A percentile compares a stretch with the other conserved stretches of the same genome.
Evolutionary conservation across 2,113 vertebrate species (phyloP).

Genomic region (Lanius ludovicianus): DNA sequence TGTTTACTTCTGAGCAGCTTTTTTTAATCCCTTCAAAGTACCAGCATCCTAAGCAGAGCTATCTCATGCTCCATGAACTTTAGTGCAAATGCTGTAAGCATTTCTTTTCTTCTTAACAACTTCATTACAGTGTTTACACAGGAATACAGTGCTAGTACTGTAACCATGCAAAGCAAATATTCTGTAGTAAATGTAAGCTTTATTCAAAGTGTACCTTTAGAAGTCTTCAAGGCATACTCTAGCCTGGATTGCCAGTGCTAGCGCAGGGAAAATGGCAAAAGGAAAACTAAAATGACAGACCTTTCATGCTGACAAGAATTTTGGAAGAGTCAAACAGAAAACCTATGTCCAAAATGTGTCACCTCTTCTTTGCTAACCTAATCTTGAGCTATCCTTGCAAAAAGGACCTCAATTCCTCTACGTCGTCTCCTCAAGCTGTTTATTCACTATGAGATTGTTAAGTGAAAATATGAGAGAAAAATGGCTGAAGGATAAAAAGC

Average conservation of each 20-base stretch:
- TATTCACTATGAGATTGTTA: not conserved
- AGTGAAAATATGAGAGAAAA: not conserved
- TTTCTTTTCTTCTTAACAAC: conserved; percentile 16
- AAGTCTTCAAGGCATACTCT: not conserved
- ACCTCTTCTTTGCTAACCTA: not conserved
- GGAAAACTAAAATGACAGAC: not conserved
- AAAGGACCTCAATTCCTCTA: not conserved
- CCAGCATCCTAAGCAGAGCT: not conserved
- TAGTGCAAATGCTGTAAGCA: not conserved
- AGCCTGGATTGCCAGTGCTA: not conserved
- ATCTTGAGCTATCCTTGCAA: accelerated
- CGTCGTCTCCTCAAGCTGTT: not conserved
- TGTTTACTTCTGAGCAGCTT: not conserved
- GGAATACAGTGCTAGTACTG: not conserved
- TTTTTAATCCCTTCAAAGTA: conserved; percentile 10
- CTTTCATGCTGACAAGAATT: not conserved
- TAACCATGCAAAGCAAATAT: conserved; percentile 10
- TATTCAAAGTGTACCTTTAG: not conserved
- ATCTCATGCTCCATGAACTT: conserved; percentile 37
- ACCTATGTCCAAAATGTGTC: not conserved
- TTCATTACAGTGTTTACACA: conserved; percentile 13
- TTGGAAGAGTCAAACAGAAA: not conserved
- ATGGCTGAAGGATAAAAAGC: not conserved
- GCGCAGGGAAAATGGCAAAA: not conserved
- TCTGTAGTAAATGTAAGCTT: conserved; percentile 4